These are phyloP conservation scores for Melinaea menophilus DNA, from an alignment of 2,888 invertebrate genomes.

Conservation along the genomic window DNA sequence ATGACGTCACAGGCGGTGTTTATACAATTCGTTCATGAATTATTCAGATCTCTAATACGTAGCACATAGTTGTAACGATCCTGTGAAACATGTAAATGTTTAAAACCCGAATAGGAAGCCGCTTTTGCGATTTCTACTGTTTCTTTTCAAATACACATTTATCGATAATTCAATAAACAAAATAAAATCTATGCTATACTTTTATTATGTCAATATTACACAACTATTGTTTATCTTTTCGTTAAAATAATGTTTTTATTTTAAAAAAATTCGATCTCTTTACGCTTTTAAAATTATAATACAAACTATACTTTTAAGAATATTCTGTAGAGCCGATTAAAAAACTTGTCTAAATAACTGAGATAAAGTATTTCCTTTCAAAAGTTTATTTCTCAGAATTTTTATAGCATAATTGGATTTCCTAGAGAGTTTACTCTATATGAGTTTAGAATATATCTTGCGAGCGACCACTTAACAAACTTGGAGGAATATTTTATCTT, in stretches of 20 bases:
- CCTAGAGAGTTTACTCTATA: neutral
- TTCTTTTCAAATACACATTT: neutral
- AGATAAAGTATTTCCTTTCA: slow-evolving; percentile 57
- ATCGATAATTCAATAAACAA: too few species aligned
- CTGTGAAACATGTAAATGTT: slow-evolving; percentile 1
- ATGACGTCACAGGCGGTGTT: slow-evolving; percentile 2
- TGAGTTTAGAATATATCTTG: too few species aligned
- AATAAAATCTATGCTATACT: too few species aligned
- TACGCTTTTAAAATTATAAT: slow-evolving; percentile 50
- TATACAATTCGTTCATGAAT: neutral
- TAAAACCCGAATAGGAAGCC: neutral
- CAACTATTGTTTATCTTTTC: neutral
- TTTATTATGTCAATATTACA: neutral
- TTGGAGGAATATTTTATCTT: too few species aligned
- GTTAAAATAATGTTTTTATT: too few species aligned
- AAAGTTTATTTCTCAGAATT: slow-evolving; percentile 34
- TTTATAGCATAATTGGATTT: neutral
- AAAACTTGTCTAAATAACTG: slow-evolving; percentile 48
- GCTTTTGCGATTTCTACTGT: neutral
- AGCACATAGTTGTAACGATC: slow-evolving; percentile 2
- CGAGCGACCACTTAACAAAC: too few species aligned
- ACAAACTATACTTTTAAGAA: slow-evolving; percentile 58
- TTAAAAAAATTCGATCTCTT: slow-evolving; percentile 42
- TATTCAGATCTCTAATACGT: slow-evolving; percentile 3
- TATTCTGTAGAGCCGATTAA: slow-evolving; percentile 42